Evolutionary conservation across 2,888 invertebrate species (phyloP).

Genomic region (Willowsia nigromaculata): DNA sequence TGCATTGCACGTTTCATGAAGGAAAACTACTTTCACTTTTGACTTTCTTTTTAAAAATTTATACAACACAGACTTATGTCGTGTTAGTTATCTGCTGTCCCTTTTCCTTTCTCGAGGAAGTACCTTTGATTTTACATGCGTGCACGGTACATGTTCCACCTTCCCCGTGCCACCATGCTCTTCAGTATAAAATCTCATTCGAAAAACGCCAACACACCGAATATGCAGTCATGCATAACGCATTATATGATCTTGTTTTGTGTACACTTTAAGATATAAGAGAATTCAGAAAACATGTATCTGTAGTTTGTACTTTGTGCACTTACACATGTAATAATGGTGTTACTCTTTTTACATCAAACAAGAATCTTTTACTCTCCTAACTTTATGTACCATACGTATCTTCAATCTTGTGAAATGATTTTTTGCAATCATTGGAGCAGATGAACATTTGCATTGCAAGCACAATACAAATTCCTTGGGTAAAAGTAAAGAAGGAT

Average conservation of each 20-base stretch:
- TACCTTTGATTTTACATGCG: not conserved
- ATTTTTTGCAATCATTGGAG: constrained; percentile 51
- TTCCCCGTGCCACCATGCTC: not conserved
- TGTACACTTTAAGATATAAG: not conserved
- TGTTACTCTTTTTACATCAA: not conserved
- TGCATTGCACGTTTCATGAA: constrained; percentile 2
- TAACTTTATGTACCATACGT: constrained; percentile 7
- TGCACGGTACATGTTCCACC: not conserved
- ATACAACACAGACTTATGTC: not conserved
- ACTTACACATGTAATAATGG: not conserved
- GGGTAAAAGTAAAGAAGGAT: no score
- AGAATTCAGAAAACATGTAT: not conserved
- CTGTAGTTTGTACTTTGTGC: not conserved
- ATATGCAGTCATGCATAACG: constrained; percentile 46
- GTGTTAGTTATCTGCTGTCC: not conserved
- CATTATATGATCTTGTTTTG: constrained; percentile 5
- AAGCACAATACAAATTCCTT: constrained; percentile 5
- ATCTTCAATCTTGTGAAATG: not conserved
- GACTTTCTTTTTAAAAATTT: not conserved
- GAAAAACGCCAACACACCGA: not conserved
- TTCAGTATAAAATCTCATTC: constrained; percentile 13
- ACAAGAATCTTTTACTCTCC: not conserved
- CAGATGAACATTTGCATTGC: constrained; percentile 50
- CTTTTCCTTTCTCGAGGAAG: not conserved
- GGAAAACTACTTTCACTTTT: not conserved